Evolutionary conservation across 2,797 vertebrate genomes (phyloP), one percentile per base, ranked within the genome.

Genomic region (Lepilemur ruficaudatus): DNA sequence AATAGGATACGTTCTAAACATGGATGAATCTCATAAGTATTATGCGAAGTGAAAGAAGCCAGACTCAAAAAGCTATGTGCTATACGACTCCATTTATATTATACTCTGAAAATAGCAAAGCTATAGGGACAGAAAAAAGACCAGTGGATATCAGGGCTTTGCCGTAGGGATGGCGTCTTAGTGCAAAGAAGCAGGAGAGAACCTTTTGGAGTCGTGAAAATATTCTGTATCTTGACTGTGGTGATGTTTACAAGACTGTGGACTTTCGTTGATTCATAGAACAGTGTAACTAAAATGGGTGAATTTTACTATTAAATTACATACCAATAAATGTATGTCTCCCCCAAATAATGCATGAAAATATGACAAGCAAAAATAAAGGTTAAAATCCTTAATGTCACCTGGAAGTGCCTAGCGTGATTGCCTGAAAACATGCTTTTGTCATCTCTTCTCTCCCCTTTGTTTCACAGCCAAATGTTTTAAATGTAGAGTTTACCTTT

Each of bases 361-460:
- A 89, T 10, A 2, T 91, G 46, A 72, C 91, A 93, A 84, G 43
- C 43, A 80, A 91, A 94, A 81, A 28, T 23, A 94, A 57, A 84
- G 10, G 5, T 72, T 88, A 55, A 87, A 67, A 83, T 81, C 22
- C 23, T 23, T 73, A 70, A 57, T 32, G 6, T 3, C 4, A 12
- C 4, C 2, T 41, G 23, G 7, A 85, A 83, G 14, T 12, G 15
- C 2, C 61, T 69, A 5, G 57, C 7, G 41, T 23, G 32, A 30
- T 32, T 73, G 14, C 22, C 35, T 80, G 55, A 38, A 59, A 61
- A 25, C 4, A 13, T 17, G 18, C 4, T 41, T 72, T 41, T 75
- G 23, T 59, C 25, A 41, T 13, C 5, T 79, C n/a, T 46, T 69
- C 28, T 65, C 10, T 61, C 28, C 78, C 63, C 38, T 81, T 46